Base-by-base conservation (phyloP, 1,140 invertebrate genomes). In the Bactericera cockerelli region DNA sequence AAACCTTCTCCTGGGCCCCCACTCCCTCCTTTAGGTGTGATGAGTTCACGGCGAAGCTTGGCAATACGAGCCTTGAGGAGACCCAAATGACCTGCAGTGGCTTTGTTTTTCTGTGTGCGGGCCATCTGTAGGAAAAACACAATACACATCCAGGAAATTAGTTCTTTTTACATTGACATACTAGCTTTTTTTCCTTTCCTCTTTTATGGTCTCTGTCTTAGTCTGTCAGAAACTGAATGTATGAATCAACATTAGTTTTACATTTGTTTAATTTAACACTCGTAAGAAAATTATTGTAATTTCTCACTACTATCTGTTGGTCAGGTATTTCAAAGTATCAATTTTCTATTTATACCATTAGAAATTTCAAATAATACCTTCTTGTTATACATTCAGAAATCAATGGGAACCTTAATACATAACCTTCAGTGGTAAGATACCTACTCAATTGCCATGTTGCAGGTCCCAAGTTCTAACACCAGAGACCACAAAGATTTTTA, bases 31-130 rank as follows among this genome's bases (percentile, higher is more conserved):
- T 99, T 99, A 0, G 96, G 97, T 16, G 95, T 97, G 63, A 99
- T 98, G 14, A 99, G 73, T 77, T 99, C 97, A 63, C 96, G 78
- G 63, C 93, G 80, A 38, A 99, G 73, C 77, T 99, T 99, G 4
- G 97, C 97, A 60, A 99, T 75, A 65, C 92, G 82, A 22, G 97
- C 97, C 76, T 99, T 99, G 22, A 99, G 71, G 56, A 98, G 75
- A 71, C 97, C 95, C 68, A 99, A 84, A 82, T 99, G 97, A 26
- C 91, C 88, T 68, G 93, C 94, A 2, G 97, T 99, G 0, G 92
- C 93, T 78, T 99, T 99, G 71, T 99, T 99, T 74, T 93, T 95
- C 77, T 99, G 96, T n/a, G 97, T 99, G 60, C 93, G 78, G 64
- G 93, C 92, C 96, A 99, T 99, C 93, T 98, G 73, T 60, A 79